Evolutionary conservation across 2,888 invertebrate species (phyloP), one percentile per base, ranked within the genome.

Genomic region (Desoria tigrina): DNA sequence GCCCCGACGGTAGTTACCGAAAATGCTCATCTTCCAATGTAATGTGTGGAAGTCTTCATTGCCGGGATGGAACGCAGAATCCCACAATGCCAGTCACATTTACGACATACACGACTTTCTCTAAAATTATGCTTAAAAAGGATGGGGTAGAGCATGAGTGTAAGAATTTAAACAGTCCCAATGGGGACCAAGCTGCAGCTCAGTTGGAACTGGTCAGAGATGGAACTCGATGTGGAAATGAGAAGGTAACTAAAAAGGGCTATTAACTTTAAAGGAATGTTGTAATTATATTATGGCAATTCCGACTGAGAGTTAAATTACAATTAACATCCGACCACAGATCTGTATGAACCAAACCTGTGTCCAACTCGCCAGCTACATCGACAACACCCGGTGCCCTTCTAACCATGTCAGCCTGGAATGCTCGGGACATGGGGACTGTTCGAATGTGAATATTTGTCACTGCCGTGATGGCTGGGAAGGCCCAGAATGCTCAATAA

Each of bases 291-390:
- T n/a, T 14, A 32, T 18, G 16, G 6, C 23, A 57, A 21, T n/a
- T 57, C n/a, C n/a, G n/a, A n/a, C n/a, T n/a, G n/a, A n/a, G n/a
- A 53, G 26, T 23, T 53, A 24, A 24, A 53, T 53, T 23, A 53
- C 9, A 18, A 49, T 24, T 11, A 16, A n/a, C n/a, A n/a, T n/a
- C n/a, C n/a, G n/a, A n/a, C n/a, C n/a, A 49, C 79, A 84, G 82
- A 83, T 97, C 78, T 98, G 97, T 85, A 86, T 94, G 78, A 94
- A 94, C 85, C 93, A 94, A 83, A 90, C 92, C 60, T 97, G 96
- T 83, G 87, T 89, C 70, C 90, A 88, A 80, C 86, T 92, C 77
- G 90, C 89, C 82, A 90, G 90, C 21, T 88, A 88, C 82, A 86
- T 92, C 74, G 91, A 90, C 82, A 88, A 88, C 82, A 89, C 88